Conservation (phyloP, 2,113 vertebrate species). For the Cyrtonyx montezumae region DNA sequence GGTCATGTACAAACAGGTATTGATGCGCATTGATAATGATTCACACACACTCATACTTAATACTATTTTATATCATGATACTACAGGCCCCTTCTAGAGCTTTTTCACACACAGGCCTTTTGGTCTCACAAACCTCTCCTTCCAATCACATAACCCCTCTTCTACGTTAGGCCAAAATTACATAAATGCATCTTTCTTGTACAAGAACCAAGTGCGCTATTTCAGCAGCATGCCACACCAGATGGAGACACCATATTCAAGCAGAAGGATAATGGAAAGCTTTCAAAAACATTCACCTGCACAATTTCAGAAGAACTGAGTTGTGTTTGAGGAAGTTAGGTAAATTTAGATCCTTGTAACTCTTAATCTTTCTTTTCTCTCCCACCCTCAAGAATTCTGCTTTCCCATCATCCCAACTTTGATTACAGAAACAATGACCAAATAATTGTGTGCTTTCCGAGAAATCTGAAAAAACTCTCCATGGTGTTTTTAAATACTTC, state of each 20-base stretch:
- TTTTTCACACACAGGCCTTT: neutral
- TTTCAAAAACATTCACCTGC: neutral
- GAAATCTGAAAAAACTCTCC: neutral
- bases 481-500: neutral
- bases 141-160: neutral
- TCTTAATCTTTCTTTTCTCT: neutral
- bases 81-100: neutral
- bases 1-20: neutral
- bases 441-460: neutral
- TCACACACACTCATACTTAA: neutral
- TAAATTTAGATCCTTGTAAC: neutral
- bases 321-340: neutral
- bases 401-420: neutral
- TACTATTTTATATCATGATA: neutral
- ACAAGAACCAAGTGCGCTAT: neutral
- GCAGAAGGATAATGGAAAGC: neutral
- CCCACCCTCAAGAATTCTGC: neutral
- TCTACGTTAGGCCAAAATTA: neutral
- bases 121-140: neutral
- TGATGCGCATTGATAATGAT: neutral
- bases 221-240: neutral
- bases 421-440: neutral
- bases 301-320: neutral
- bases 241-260: neutral
- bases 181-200: neutral